Percentiles rank a stretch among this genome's conserved stretches.
Evolutionary conservation across 2,888 invertebrate species (phyloP).

Genomic region (Mythimna albipuncta): DNA sequence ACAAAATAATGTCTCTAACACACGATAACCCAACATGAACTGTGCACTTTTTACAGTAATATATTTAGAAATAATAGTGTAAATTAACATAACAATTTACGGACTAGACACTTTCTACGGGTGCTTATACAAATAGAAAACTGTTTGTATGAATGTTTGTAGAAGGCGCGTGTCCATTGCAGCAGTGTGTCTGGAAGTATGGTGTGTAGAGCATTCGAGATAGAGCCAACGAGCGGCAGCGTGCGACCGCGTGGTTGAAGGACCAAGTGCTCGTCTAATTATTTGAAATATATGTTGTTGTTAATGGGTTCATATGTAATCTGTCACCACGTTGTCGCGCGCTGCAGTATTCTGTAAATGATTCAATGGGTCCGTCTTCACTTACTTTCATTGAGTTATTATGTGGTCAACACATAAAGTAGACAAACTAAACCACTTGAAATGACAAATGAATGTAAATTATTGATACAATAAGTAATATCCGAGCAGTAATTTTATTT

Average conservation of each 20-base stretch:
- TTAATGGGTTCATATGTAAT: background rate
- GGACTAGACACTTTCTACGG: slow-evolving; percentile 2
- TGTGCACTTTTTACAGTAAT: background rate
- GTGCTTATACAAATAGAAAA: slow-evolving; percentile 10
- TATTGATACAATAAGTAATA: no score
- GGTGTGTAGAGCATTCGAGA: slow-evolving; percentile 34
- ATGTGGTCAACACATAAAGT: no score
- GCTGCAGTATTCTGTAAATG: background rate
- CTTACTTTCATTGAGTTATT: background rate
- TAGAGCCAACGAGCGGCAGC: background rate
- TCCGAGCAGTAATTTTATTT: no score
- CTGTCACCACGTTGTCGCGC: background rate
- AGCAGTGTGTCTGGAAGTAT: slow-evolving; percentile 30
- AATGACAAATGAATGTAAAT: no score
- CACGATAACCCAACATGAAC: slow-evolving; percentile 37
- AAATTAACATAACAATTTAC: background rate
- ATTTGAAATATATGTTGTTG: no score
- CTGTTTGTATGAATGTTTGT: slow-evolving; percentile 5
- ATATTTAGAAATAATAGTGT: background rate
- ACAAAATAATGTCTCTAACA: slow-evolving; percentile 40
- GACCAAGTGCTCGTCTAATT: no score
- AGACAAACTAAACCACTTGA: no score
- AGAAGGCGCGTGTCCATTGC: background rate
- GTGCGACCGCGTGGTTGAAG: slow-evolving; percentile 1
- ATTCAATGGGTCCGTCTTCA: no score